Evolutionary conservation across 2,113 vertebrate genomes (phyloP).

Genomic region (Lates calcarifer): DNA sequence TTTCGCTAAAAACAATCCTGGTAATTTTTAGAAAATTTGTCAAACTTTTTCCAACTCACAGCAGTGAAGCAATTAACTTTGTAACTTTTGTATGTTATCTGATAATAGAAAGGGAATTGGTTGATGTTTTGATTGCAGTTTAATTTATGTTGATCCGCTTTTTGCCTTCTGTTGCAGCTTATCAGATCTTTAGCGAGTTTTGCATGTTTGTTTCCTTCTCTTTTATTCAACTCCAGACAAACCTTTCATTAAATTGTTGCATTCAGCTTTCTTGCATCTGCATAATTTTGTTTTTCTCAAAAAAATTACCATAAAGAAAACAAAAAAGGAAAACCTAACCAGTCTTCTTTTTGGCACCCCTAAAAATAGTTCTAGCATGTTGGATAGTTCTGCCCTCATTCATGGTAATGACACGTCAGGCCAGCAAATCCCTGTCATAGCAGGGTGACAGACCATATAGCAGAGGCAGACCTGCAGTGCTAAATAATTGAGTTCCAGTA

Average conservation of each 20-base stretch:
- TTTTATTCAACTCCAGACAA: background rate
- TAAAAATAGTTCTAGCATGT: constrained; percentile 53
- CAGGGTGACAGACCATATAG: constrained; percentile 59
- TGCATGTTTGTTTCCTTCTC: background rate
- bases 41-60: too few species aligned
- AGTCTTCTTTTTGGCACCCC: constrained; percentile 6
- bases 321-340: background rate
- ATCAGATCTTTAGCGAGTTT: background rate
- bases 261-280: background rate
- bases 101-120: background rate
- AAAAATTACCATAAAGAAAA: background rate
- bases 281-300: background rate
- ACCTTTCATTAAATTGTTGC: background rate
- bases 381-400: constrained; percentile 52
- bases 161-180: background rate
- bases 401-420: constrained; percentile 50
- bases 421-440: constrained; percentile 51
- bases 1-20: too few species aligned
- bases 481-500: constrained; percentile 74
- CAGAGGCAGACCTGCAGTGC: constrained; percentile 42
- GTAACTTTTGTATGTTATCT: background rate
- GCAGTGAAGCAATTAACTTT: background rate
- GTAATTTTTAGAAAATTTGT: too few species aligned
- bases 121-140: background rate
- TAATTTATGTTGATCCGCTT: background rate